Evolutionary conservation across 2,797 vertebrate species (phyloP), one percentile per base, ranked within the genome.

Genomic region (Aulostomus chinensis): DNA sequence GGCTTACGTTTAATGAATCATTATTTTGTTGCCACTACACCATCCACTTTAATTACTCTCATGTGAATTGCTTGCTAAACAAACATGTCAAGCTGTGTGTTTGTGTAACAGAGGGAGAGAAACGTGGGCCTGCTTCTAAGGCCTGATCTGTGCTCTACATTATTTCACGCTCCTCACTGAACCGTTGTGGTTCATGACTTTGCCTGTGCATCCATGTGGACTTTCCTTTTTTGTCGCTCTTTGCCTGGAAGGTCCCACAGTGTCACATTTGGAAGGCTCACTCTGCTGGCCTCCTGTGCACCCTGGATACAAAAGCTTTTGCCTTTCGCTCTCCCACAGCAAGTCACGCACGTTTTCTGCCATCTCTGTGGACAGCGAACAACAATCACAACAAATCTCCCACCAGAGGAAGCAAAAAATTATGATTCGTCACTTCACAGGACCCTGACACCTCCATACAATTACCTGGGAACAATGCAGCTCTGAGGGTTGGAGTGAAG

Each of bases 251-350:
- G 72, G 68, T 66, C 68, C 56, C 36, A 48, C 6, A 49, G 59
- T 68, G 73, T 82, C 80, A 81, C 67, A 70, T 64, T 74, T 25
- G 54, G 40, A 66, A 49, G 37, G 41, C 43, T 78, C 71, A 76
- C 47, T 76, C 70, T 63, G 52, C 54, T 37, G 47, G 32, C 43
- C 36, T 61, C 59, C 55, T 57, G 65, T 73, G 58, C 41, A 13
- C 58, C 38, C 26, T 34, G 35, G 31, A 61, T 22, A 58, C 17
- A 47, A 41, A 65, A 67, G 39, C 43, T 21, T 37, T 38, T 29
- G 33, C 51, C 32, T 59, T 41, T 47, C 40, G 15, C 30, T 56
- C 21, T 58, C 35, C 51, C 45, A 48, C 46, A 57, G 66, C 25
- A 33, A 74, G 68, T 64, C 64, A 67, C 7, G 39, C 78, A 70